These are phyloP conservation scores for Sylvilagus bachmani DNA, from an alignment of 2,113 vertebrate species.

Conservation along the genomic window DNA sequence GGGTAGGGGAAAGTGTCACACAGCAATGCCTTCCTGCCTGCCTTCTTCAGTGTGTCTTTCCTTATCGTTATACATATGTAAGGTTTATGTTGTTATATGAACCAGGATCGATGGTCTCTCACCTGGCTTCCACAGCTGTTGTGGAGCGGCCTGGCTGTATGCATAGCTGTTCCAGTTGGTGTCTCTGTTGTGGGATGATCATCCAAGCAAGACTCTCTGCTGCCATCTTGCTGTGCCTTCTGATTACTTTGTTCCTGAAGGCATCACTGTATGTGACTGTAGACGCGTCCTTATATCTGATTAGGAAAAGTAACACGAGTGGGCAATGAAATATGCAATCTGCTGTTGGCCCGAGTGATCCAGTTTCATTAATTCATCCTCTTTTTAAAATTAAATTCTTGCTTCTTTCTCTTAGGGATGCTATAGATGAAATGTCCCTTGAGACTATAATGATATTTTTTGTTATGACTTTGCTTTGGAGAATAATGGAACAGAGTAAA, in stretches of 20 bases:
- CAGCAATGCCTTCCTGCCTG: no score
- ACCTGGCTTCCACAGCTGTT: no score
- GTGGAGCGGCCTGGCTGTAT: no score
- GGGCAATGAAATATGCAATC: not conserved
- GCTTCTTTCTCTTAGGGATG: not conserved
- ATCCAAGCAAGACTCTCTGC: no score
- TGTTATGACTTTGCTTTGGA: constrained; percentile 33
- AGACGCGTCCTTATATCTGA: not conserved
- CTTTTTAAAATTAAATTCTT: not conserved
- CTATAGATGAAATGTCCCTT: not conserved
- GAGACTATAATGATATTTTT: not conserved
- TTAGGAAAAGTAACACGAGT: not conserved
- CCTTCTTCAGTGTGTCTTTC: no score
- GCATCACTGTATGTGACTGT: not conserved
- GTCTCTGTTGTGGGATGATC: no score
- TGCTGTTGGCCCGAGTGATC: not conserved
- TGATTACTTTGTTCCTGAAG: not conserved
- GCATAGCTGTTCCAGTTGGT: no score
- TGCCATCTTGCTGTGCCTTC: no score
- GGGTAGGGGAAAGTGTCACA: no score
- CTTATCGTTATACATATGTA: no score
- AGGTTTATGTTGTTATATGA: no score
- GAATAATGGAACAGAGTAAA: constrained; percentile 8
- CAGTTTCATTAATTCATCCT: not conserved
- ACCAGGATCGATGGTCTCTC: no score